phyloP scores from a whole-genome alignment of 2,888 invertebrate genomes.

The Lycocerus yunnanus region DNA sequence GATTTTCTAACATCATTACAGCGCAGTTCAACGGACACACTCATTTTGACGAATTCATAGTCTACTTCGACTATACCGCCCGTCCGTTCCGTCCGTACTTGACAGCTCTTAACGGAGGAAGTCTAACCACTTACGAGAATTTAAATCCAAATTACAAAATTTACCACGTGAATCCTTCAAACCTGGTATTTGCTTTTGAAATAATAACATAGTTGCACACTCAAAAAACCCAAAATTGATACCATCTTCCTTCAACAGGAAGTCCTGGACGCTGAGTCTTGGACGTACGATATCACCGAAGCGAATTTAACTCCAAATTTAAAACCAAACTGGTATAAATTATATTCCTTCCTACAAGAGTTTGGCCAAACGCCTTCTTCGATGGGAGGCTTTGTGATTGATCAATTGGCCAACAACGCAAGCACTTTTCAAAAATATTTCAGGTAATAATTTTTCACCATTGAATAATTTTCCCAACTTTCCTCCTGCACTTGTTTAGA shows the following conservation, averaged over 20 bases:
- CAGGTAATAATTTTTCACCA: no score
- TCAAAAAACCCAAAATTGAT: no score
- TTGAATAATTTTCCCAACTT: no score
- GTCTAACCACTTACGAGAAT: slow-evolving; percentile 67
- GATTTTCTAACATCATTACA: slow-evolving; percentile 79
- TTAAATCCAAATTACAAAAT: slow-evolving; percentile 77
- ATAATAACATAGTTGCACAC: no score
- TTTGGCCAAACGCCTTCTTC: slow-evolving; percentile 55
- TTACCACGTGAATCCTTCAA: slow-evolving; percentile 66
- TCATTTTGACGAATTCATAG: slow-evolving; percentile 74
- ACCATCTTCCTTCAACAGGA: no score
- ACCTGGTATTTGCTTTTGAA: slow-evolving; percentile 59
- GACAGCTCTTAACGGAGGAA: slow-evolving; percentile 82
- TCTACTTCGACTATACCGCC: slow-evolving; percentile 67
- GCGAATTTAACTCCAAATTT: slow-evolving; percentile 65
- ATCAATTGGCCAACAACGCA: slow-evolving; percentile 49
- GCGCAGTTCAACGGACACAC: slow-evolving; percentile 86
- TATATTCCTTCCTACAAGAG: slow-evolving; percentile 71
- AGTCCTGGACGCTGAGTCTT: slow-evolving; percentile 70
- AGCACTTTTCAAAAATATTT: no score
- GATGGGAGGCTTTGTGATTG: slow-evolving; percentile 27
- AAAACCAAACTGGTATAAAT: slow-evolving; percentile 71
- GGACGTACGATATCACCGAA: slow-evolving; percentile 74
- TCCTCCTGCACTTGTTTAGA: no score
- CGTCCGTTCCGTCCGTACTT: slow-evolving; percentile 63